Conservation (phyloP, 2,888 invertebrate genomes). For the Taenaris catops region DNA sequence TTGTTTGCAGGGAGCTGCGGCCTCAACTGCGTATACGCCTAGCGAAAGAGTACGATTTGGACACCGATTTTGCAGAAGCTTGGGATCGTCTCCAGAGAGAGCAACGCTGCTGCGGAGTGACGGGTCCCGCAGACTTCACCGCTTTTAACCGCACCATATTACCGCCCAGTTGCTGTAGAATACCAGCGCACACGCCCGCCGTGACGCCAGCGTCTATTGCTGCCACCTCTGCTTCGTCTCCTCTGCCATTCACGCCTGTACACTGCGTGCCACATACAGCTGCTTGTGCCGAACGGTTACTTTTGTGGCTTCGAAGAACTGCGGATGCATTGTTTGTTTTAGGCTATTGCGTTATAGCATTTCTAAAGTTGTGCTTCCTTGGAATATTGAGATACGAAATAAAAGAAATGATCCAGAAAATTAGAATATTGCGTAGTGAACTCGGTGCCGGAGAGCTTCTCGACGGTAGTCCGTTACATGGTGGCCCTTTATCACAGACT, state of each 20-base stretch:
- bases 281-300: slow-evolving; percentile 87
- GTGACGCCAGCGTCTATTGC: slow-evolving; percentile 74
- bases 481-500: slow-evolving; percentile 69
- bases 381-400: slow-evolving; percentile 93
- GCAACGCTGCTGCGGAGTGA: slow-evolving; percentile 89
- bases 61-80: slow-evolving; percentile 85
- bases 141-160: slow-evolving; percentile 59
- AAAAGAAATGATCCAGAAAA: slow-evolving; percentile 95
- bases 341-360: slow-evolving; percentile 93
- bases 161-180: slow-evolving; percentile 68
- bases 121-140: slow-evolving; percentile 79
- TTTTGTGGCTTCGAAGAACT: slow-evolving; percentile 87
- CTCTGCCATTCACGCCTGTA: slow-evolving; percentile 53
- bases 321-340: slow-evolving; percentile 90
- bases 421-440: slow-evolving; percentile 87
- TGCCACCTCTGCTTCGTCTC: slow-evolving; percentile 51
- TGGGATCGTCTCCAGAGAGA: slow-evolving; percentile 90
- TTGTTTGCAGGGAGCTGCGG: slow-evolving; percentile 86
- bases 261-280: slow-evolving; percentile 70
- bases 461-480: slow-evolving; percentile 66
- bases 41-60: slow-evolving; percentile 85
- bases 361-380: slow-evolving; percentile 93
- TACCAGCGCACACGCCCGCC: slow-evolving; percentile 57
- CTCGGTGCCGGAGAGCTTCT: slow-evolving; percentile 74
- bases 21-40: slow-evolving; percentile 82